Conservation (phyloP, 2,888 invertebrate species). For the Lordiphosa andalusiaca region DNA sequence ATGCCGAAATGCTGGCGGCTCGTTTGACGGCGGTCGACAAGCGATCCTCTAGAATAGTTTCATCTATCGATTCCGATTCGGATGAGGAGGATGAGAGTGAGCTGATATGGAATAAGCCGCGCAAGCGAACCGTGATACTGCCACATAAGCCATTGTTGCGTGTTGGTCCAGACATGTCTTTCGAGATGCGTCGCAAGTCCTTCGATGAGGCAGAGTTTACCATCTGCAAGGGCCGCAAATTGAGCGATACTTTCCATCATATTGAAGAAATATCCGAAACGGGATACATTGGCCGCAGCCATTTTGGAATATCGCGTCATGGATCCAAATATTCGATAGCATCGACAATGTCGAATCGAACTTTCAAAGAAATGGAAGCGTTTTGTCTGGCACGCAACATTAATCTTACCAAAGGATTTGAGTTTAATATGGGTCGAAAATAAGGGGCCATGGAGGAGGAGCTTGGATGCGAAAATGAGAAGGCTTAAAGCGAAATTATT, state of each 20-base stretch:
- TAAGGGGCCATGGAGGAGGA: too few relatives aligned
- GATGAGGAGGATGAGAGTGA: not conserved
- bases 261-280: not conserved
- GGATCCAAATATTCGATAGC: constrained; percentile 1
- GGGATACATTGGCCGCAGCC: not conserved
- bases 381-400: constrained; percentile 48
- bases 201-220: constrained; percentile 26
- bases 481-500: too few relatives aligned
- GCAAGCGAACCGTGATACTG: not conserved
- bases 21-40: not conserved
- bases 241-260: constrained; percentile 16
- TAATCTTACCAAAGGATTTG: constrained; percentile 56
- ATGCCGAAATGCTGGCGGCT: constrained; percentile 5
- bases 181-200: constrained; percentile 7
- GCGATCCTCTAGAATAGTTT: not conserved
- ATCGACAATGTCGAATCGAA: not conserved
- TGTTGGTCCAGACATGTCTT: not conserved
- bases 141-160: too few relatives aligned
- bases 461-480: too few relatives aligned
- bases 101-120: not conserved
- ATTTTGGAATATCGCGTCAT: not conserved
- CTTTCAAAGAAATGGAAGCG: constrained; percentile 12
- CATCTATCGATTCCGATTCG: not conserved
- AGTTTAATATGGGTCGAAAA: not conserved
- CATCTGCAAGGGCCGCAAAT: constrained; percentile 30